Evolutionary conservation across 1,140 invertebrate species (phyloP), one percentile per base, ranked within the genome.

Genomic region (Brachionus manjavacas): DNA sequence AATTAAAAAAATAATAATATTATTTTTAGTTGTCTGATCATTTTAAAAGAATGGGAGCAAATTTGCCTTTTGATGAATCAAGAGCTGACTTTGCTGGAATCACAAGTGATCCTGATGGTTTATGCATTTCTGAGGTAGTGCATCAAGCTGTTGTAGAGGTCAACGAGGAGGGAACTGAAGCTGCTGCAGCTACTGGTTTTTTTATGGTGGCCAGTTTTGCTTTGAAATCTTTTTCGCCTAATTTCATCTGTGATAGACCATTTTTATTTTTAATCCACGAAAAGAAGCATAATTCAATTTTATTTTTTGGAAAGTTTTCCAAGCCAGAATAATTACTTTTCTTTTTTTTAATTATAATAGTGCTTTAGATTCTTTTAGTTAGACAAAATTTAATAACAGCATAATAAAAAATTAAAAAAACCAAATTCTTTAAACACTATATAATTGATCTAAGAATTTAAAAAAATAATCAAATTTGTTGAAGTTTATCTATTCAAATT

Each of bases 61-160:
- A 23, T 35, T 60, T 68, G 20, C 52, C 79, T 64, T 81, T 81
- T 46, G 79, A 81, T 28, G 39, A 64, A 41, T 9, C 6, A 9
- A 60, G 64, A 43, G 68, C 68, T 4, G 39, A 72, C 41, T 85
- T 88, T 25, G 85, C 86, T 3, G 86, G 86, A 2, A 88, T 88
- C 25, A 49, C n/a, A 6, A 85, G 85, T 43, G 85, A 60, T 12
- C 68, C 28, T 0, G 85, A 85, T 14, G 72, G 85, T 8, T 64
- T 88, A 11, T 86, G 70, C 39, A 86, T 89, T 7, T 87, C 86
- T 9, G 83, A 87, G 28, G 87, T 90, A 9, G 84, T 90, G n/a
- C 91, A 92, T 85, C 90, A 91, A 85, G 89, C 92, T 9, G 89
- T 91, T 60, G 89, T 92, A 4, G 91, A 92, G 74, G 88, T 95